Percentiles rank a stretch among this genome's conserved stretches.
Conservation (phyloP, 2,888 invertebrate genomes). For the Cyclophora albipunctata region DNA sequence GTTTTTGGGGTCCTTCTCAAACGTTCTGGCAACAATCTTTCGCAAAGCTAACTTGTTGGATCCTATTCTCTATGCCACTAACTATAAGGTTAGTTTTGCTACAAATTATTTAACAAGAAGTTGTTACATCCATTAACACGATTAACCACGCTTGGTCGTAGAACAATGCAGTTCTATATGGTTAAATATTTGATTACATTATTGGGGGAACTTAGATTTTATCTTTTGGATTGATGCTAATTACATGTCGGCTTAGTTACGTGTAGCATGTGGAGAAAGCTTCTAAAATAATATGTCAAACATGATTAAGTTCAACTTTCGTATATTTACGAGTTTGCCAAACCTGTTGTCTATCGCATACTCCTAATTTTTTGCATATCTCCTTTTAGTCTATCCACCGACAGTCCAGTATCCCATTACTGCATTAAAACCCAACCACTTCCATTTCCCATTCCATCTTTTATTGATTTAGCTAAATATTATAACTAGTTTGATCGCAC, state of each 20-base stretch:
- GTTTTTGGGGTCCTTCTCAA: conserved; percentile 48
- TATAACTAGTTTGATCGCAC: too few relatives aligned
- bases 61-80: conserved; percentile 24
- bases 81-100: conserved; percentile 22
- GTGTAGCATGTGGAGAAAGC: neutral
- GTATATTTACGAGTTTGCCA: neutral
- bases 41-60: conserved; percentile 27
- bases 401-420: too few relatives aligned
- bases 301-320: conserved; percentile 1
- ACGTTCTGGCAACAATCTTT: conserved; percentile 40
- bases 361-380: neutral
- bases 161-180: conserved; percentile 36
- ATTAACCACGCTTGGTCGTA: conserved; percentile 53
- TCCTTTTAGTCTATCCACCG: too few relatives aligned
- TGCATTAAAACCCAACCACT: too few relatives aligned
- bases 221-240: conserved; percentile 4
- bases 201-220: conserved; percentile 20
- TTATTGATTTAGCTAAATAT: too few relatives aligned
- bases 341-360: too few relatives aligned
- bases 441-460: too few relatives aligned
- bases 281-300: neutral
- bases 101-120: conserved; percentile 8
- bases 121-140: conserved; percentile 49
- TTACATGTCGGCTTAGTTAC: neutral
- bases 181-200: conserved; percentile 28